Base-by-base conservation (phyloP, 2,113 vertebrate species). In the Microtus richardsoni region DNA sequence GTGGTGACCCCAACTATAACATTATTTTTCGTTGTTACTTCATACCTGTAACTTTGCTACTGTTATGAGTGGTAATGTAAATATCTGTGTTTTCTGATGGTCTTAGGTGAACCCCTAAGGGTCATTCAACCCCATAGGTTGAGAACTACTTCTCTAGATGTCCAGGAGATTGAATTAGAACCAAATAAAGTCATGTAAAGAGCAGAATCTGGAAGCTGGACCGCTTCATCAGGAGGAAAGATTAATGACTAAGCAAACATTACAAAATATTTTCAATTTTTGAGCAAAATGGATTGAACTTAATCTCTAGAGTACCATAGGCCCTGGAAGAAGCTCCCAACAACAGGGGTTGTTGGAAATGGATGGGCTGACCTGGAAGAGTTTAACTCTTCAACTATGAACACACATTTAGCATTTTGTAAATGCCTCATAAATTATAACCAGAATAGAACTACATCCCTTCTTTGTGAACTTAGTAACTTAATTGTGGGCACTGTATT, bases 381-480 rank as follows among this genome's bases (percentile, higher is more conserved):
- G 17, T 16, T 28, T 33, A 74, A 30, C 7, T 30, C 41, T 52
- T 64, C 44, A 17, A 36, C 73, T 33, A 7, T 28, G 70, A 82
- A 19, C 19, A 62, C 21, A 58, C 22, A 30, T 21, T 13, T 41
- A 90, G 58, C 52, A 84, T 60, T 84, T 70, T 70, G 17, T 75
- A 49, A 85, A 68, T 68, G 68, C n/a, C 79, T 66, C 26, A 3
- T 70, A n/a, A 36, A 74, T 75, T 58, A 80, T 52, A 71, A 89
- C 52, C 41, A 66, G 89, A 71, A 58, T 33, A 58, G 64, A 91
- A 71, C 82, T 36, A 14, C 47, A 28, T 33, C 11, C 4, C 12
- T 94, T 91, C 92, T 91, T 17, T 77, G 90, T 89, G 87, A 88
- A 80, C 64, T 7, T 54, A 44, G 75, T 91, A 88, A 84, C 70